Evolutionary conservation across 2,888 invertebrate genomes (phyloP), one percentile per base, ranked within the genome.

Genomic region (Mythimna loreyi): DNA sequence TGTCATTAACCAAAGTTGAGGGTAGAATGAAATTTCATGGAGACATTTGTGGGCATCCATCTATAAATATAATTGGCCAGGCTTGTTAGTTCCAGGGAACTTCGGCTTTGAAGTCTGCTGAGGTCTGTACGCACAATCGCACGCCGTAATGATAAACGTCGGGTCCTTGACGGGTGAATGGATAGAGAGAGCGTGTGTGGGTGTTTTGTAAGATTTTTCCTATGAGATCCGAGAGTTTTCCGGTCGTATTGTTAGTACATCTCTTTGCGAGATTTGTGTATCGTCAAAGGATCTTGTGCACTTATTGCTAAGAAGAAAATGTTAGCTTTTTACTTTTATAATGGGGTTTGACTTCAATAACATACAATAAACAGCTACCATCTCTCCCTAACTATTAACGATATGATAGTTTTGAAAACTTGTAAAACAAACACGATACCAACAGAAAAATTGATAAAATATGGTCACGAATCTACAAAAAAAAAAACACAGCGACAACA

Each of bases 31-130:
- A 40, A 40, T 40, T 81, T 87, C 68, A 70, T 65, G 62, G 45
- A 80, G 80, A 72, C 75, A 88, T 90, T 91, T 87, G 85, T 83
- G 89, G 88, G 91, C 92, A 89, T 78, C 87, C 92, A 89, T 91
- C 92, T 93, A 92, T 92, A 89, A 94, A 94, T 92, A 93, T 93
- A 94, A 94, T 94, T 94, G 93, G 92, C 84, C 76, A 80, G 85
- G 86, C 89, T 90, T 87, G 88, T 90, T 91, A 92, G 90, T 90
- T 89, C 86, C 84, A 90, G 86, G 84, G 85, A 86, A 88, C 88
- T 92, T 87, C 67, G 72, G 78, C 90, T 94, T 93, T 93, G 92
- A 93, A 88, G 86, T 85, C 74, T 72, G 62, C 64, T 69, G 78
- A 72, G 60, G 45, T 81, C 66, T 57, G 60, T 68, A 73, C 82